Base-by-base conservation (phyloP, 2,113 vertebrate genomes). In the Strix uralensis region DNA sequence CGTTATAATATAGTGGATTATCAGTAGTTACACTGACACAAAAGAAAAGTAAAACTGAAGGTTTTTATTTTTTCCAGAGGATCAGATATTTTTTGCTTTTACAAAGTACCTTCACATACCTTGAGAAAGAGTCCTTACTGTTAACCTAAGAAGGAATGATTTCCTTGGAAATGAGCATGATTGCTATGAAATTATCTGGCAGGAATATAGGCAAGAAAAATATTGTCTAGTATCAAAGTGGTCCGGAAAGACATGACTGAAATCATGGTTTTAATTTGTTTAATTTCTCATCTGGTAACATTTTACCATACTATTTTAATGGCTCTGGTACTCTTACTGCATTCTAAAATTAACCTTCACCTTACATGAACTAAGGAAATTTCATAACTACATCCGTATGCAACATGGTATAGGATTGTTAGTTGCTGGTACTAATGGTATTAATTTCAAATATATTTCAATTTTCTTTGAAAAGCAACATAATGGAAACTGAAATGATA, bases 281-380 rank as follows among this genome's bases (percentile, higher is more conserved):
- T 92, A 96, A 95, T 94, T 96, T 97, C 79, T 96, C 82, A 96
- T 97, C 97, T 98, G 98, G 97, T 97, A 98, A 96, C 91, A 97
- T 98, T 98, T 98, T 98, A 74, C 96, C 67, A 80, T 96, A 91
- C 80, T 93, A 92, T 97, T 98, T 97, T 97, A 98, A 97, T 97
- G 91, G 74, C 93, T 97, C 88, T 96, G 90, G 96, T 97, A 93
- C 81, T 97, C 96, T 96, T 94, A 90, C 92, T 95, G 59, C 80
- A 93, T 97, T 92, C 93, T 97, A 96, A 97, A 97, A 98, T 98
- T 97, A 97, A 98, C 97, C 98, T 97, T 96, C 91, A 96, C 96
- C 97, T 98, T 93, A 96, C 93, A 96, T 96, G 93, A 97, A 97
- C 97, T 96, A 91, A 96, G 95, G 96, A 98, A 97, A 98, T 97